Percentiles rank a stretch among this genome's conserved stretches.
These are phyloP conservation scores for Enteromius paludinosus DNA, from an alignment of 2,797 vertebrate genomes.

Conservation along the genomic window DNA sequence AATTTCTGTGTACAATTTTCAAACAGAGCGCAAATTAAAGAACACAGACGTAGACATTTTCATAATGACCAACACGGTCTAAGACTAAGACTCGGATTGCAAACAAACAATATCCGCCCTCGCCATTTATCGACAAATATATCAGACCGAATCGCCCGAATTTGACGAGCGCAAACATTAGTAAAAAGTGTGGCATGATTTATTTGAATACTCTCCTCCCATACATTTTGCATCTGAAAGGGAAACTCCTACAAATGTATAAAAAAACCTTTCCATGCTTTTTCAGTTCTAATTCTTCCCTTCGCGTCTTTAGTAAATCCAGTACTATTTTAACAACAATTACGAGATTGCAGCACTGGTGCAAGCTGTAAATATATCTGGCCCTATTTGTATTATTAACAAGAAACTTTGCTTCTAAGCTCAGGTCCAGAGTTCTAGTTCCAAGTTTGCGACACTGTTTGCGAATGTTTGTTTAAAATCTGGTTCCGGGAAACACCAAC, in stretches of 20 bases:
- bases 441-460: not conserved
- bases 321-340: too few relatives aligned
- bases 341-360: too few relatives aligned
- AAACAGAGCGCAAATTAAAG: not conserved
- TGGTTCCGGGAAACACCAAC: not conserved
- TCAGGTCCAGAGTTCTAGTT: too few relatives aligned
- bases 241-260: too few relatives aligned
- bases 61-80: not conserved
- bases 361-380: not conserved
- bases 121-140: slow-evolving; percentile 1
- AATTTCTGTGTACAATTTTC: not conserved
- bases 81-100: slow-evolving; percentile 41
- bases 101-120: slow-evolving; percentile 39
- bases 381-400: not conserved
- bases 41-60: not conserved
- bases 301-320: too few relatives aligned
- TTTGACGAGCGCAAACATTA: not conserved
- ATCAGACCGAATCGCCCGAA: not conserved
- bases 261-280: too few relatives aligned
- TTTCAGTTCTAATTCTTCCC: too few relatives aligned
- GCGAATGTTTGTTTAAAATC: not conserved
- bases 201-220: not conserved
- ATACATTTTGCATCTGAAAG: too few relatives aligned
- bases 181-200: not conserved
- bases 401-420: not conserved